A percentile compares a stretch with the other conserved stretches of the same genome.
phyloP scores from a whole-genome alignment of 2,888 invertebrate species.

The Sarcophaga variegata region DNA sequence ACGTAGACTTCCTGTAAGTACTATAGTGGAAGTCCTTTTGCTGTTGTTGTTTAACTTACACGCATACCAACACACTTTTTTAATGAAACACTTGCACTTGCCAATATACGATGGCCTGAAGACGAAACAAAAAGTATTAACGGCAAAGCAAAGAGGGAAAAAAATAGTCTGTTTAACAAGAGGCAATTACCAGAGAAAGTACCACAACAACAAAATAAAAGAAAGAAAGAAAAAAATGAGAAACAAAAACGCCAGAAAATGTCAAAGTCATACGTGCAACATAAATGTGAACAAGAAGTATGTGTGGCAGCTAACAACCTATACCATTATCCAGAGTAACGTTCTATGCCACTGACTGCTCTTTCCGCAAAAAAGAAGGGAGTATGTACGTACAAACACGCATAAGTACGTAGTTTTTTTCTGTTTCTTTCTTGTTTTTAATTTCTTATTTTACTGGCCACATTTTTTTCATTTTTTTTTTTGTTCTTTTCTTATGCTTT shows the following conservation, averaged over 20 bases:
- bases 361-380: conserved; percentile 5
- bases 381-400: not conserved
- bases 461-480: not conserved
- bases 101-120: conserved; percentile 41
- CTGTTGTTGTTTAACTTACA: conserved; percentile 1
- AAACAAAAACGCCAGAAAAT: conserved; percentile 31
- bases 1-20: conserved; percentile 55
- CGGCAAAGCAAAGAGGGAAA: no score
- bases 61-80: conserved; percentile 4
- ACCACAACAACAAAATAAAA: conserved; percentile 1
- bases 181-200: conserved; percentile 62
- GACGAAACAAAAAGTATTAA: not conserved
- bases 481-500: not conserved
- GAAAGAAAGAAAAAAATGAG: conserved; percentile 2
- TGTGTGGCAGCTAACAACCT: not conserved
- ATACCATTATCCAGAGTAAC: not conserved
- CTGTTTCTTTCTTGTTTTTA: conserved; percentile 2
- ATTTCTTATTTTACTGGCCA: conserved; percentile 21
- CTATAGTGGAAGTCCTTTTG: conserved; percentile 7
- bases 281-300: conserved; percentile 43
- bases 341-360: conserved; percentile 55
- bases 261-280: conserved; percentile 60
- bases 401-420: not conserved
- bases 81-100: conserved; percentile 66
- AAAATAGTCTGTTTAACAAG: conserved; percentile 14